A percentile compares a stretch with the other conserved stretches of the same genome.
phyloP scores from a whole-genome alignment of 1,140 invertebrate species.

The Nephila pilipes region DNA sequence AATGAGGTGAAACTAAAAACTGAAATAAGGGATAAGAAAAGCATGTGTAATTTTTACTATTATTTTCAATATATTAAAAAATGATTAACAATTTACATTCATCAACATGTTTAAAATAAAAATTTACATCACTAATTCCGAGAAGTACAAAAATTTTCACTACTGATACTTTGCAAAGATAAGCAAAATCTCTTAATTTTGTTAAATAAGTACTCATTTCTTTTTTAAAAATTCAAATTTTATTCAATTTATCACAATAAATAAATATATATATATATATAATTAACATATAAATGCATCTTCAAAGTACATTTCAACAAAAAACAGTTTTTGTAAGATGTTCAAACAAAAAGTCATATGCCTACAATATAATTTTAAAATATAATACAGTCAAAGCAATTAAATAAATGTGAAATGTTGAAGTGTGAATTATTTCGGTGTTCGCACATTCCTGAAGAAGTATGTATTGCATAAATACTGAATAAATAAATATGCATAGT shows the following conservation, averaged over 20 bases:
- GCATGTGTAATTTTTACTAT: no score
- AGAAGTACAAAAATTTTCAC: no score
- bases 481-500: slow-evolving; percentile 64
- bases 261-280: background rate
- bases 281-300: slow-evolving; percentile 24
- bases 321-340: background rate
- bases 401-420: background rate
- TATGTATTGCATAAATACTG: slow-evolving; percentile 30
- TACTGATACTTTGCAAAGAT: no score
- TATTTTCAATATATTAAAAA: no score
- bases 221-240: background rate
- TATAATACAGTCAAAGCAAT: background rate
- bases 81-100: no score
- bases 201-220: background rate
- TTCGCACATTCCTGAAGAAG: slow-evolving; percentile 73
- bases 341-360: background rate
- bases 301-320: background rate
- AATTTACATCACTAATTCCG: no score
- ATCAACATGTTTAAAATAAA: no score
- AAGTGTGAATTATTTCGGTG: slow-evolving; percentile 65
- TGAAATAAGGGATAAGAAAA: no score
- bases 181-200: no score
- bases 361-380: slow-evolving; percentile 15
- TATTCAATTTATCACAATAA: slow-evolving; percentile 7
- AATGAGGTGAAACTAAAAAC: no score